A percentile compares a stretch with the other conserved stretches of the same genome.
phyloP scores from a whole-genome alignment of 2,888 invertebrate species.

The Cephus pulcher region DNA sequence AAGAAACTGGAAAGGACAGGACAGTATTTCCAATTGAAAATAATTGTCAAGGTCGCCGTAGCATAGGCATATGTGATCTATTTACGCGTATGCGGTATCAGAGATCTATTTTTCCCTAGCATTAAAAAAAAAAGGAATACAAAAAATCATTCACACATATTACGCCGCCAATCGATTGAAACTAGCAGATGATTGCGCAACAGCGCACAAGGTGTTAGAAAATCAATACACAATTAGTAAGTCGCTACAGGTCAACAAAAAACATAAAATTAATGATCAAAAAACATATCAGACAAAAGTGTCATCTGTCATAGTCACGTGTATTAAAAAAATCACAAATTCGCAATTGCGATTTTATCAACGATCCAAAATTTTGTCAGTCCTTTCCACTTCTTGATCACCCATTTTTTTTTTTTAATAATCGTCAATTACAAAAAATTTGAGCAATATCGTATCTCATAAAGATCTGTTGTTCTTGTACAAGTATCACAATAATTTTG shows the following conservation, averaged over 20 bases:
- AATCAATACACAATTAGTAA: not conserved
- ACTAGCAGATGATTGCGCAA: not conserved
- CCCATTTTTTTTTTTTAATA: not conserved
- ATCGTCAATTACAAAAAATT: not conserved
- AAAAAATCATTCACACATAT: not conserved
- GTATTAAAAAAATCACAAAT: not conserved
- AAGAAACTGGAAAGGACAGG: not conserved
- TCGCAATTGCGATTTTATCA: not conserved
- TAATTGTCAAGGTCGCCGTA: not conserved
- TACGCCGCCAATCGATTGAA: not conserved
- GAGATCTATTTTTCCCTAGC: not conserved
- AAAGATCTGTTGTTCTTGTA: not conserved
- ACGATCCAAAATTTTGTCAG: not conserved
- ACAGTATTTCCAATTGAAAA: not conserved
- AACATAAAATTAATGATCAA: not conserved
- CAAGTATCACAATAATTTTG: not conserved
- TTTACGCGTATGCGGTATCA: not conserved
- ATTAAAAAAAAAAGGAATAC: not conserved
- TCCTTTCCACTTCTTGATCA: not conserved
- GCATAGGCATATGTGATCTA: not conserved
- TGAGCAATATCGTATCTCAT: not conserved
- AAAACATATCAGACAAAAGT: not conserved
- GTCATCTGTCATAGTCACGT: too few species aligned
- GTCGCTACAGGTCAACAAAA: not conserved
- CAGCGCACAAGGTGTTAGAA: not conserved